phyloP scores from a whole-genome alignment of 2,888 invertebrate genomes.

The Hetaerina titia region DNA sequence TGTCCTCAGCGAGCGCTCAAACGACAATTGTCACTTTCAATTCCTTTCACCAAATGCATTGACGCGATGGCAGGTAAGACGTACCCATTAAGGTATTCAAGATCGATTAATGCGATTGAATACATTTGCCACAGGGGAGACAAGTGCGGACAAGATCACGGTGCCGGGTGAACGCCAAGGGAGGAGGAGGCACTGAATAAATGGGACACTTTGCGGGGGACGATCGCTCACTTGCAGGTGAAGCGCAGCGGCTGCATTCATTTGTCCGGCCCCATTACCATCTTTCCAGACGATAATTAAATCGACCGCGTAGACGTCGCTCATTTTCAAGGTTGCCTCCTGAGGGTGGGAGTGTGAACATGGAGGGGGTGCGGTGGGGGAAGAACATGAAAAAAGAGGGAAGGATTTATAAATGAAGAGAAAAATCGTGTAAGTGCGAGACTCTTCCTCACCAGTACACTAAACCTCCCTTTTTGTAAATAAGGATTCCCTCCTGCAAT shows the following conservation, averaged over 20 bases:
- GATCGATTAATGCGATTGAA: slow-evolving; percentile 35
- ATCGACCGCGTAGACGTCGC: slow-evolving; percentile 11
- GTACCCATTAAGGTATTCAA: slow-evolving; percentile 7
- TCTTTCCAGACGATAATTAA: slow-evolving; percentile 62
- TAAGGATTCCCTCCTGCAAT: no score
- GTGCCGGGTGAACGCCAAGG: background rate
- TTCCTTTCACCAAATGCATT: background rate
- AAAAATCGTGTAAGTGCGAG: no score
- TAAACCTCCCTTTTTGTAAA: no score
- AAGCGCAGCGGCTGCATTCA: slow-evolving; percentile 12
- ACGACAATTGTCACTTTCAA: background rate
- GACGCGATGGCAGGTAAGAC: slow-evolving; percentile 21
- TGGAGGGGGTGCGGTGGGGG: background rate
- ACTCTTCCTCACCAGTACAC: no score
- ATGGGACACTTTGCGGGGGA: slow-evolving; percentile 31
- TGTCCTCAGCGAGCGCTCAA: background rate
- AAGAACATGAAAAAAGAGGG: background rate
- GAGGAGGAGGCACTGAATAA: slow-evolving; percentile 44
- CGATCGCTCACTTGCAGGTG: slow-evolving; percentile 35
- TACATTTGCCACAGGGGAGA: background rate
- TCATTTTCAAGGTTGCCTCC: slow-evolving; percentile 34
- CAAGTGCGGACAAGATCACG: slow-evolving; percentile 8
- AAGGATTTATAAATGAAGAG: no score
- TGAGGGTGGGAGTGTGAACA: background rate
- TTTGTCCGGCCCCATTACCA: slow-evolving; percentile 33